phyloP scores from a whole-genome alignment of 2,797 vertebrate genomes.

The Varecia variegata region DNA sequence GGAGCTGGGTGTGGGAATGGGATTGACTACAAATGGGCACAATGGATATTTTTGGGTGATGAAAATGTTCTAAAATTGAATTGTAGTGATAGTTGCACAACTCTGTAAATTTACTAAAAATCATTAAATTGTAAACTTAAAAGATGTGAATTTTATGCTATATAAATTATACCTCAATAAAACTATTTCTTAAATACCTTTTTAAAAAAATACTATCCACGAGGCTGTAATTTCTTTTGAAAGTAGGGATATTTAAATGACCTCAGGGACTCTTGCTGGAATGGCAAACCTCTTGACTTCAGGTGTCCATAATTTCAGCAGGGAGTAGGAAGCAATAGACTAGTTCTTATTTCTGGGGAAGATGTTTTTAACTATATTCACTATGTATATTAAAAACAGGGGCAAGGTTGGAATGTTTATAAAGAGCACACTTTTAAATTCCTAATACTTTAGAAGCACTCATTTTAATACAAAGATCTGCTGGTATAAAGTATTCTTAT shows the following conservation, averaged over 20 bases:
- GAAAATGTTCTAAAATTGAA: constrained; percentile 12
- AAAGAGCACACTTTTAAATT: neutral
- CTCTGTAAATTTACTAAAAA: neutral
- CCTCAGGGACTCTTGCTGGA: neutral
- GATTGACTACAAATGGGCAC: neutral
- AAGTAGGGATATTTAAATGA: neutral
- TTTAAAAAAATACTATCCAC: neutral
- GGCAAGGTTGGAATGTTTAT: neutral
- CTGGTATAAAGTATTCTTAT: neutral
- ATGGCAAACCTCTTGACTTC: neutral
- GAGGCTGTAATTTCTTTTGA: neutral
- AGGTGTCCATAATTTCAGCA: neutral
- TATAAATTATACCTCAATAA: neutral
- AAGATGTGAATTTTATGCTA: neutral
- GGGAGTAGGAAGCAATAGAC: neutral
- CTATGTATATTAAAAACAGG: neutral
- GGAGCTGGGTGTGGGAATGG: neutral
- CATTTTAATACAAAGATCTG: neutral
- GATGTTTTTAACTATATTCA: neutral
- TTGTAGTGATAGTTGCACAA: neutral
- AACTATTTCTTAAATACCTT: neutral
- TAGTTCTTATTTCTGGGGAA: neutral
- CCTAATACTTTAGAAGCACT: neutral
- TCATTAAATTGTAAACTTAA: neutral
- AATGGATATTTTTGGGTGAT: neutral